Base-by-base conservation (phyloP, 1,140 invertebrate genomes). In the Heliothis virescens region DNA sequence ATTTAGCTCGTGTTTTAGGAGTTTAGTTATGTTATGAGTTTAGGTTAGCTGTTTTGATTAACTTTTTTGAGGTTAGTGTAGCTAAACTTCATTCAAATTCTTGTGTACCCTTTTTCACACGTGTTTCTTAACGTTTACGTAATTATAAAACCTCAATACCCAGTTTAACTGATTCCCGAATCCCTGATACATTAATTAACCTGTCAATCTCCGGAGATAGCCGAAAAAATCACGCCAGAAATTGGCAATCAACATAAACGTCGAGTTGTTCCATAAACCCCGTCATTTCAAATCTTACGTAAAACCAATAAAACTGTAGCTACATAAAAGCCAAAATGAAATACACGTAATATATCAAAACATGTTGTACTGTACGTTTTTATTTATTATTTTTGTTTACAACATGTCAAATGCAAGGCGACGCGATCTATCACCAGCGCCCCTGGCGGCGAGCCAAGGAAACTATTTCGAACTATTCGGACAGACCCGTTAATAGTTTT, bases 331-430 rank as follows among this genome's bases (percentile, higher is more conserved):
- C 73, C 84, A 87, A 83, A 88, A 88, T 83, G 86, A 92, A 91
- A 88, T 87, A 84, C 81, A 82, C 86, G 34, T 41, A 41, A 85
- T 86, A 91, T 86, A 90, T 88, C 86, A 88, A 91, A 89, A 91
- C 88, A 90, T 86, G 83, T 81, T 71, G 72, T 86, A 82, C 79
- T 63, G 77, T 82, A 52, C 76, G 57, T n/a, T 84, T 82, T 86
- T 89, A 88, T 90, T 90, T 91, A 90, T 89, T 91, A 88, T 93
- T 93, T 92, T 89, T 92, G 88, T 93, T 92, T 90, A 90, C 86
- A 87, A 84, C 83, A 82, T 86, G 90, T 92, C 89, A 90, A 89
- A 88, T 81, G 87, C 89, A 90, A 85, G 85, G 84, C 87, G 81
- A 59, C 84, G 82, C 88, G 84, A 90, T 92, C 89, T 92, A 89